These are phyloP conservation scores for Xyrauchen texanus DNA, from an alignment of 2,113 vertebrate species.

Conservation along the genomic window DNA sequence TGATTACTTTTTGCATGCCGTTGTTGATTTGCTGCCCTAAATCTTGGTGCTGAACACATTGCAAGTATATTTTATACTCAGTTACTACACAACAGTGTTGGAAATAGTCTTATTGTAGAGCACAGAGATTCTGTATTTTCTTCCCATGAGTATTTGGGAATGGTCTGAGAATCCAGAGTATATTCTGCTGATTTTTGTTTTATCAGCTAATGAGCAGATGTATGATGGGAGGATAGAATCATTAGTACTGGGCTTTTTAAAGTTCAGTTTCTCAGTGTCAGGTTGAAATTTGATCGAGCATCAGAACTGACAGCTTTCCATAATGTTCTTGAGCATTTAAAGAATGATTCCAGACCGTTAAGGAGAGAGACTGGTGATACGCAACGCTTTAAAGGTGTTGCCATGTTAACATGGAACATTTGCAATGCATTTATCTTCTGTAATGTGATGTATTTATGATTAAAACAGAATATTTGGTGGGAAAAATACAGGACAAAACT, in stretches of 20 bases:
- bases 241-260: slow-evolving; percentile 28
- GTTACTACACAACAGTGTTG: too few relatives aligned
- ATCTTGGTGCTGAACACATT: too few relatives aligned
- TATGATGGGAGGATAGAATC: slow-evolving; percentile 5
- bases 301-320: background rate
- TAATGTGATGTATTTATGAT: background rate
- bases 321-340: slow-evolving; percentile 4
- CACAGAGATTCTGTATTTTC: background rate
- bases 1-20: too few relatives aligned
- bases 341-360: background rate
- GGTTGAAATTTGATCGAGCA: background rate
- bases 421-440: background rate
- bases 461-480: background rate
- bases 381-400: background rate
- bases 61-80: too few relatives aligned
- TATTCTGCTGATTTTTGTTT: background rate
- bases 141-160: background rate
- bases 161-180: background rate
- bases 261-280: slow-evolving; percentile 29
- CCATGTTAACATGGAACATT: slow-evolving; percentile 6
- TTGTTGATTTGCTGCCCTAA: too few relatives aligned
- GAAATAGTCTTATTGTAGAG: too few relatives aligned
- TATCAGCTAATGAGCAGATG: background rate
- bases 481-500: background rate
- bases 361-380: background rate